Conservation (phyloP, 1,140 invertebrate species). For the Dufourea novaeangliae region DNA sequence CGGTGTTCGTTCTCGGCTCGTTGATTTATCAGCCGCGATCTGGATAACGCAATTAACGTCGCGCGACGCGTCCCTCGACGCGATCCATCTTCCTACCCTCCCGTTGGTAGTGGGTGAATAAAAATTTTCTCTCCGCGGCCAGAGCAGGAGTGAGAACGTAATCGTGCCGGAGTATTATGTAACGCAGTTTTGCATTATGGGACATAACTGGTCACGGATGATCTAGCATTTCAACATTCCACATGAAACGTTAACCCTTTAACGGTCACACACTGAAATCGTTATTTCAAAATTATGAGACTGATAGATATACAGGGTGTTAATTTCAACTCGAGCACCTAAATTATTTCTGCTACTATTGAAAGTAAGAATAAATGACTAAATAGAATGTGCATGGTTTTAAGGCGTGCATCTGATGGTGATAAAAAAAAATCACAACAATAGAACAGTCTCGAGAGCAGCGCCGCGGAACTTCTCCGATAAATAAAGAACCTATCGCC, state of each 20-base stretch:
- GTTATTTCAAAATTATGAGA: too few species aligned
- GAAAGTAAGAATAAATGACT: too few species aligned
- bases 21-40: constrained; percentile 17
- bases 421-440: too few species aligned
- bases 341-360: too few species aligned
- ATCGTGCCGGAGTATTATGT: constrained; percentile 1
- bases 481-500: too few species aligned
- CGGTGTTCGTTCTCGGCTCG: neutral
- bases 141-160: neutral
- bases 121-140: neutral
- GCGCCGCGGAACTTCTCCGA: too few species aligned
- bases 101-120: neutral
- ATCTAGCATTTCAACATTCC: neutral
- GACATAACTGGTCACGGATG: neutral
- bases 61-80: neutral
- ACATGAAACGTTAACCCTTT: constrained; percentile 8
- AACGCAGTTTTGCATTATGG: neutral
- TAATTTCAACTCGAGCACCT: too few species aligned
- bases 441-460: too few species aligned
- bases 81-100: constrained; percentile 5
- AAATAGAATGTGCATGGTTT: too few species aligned
- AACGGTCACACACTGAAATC: too few species aligned
- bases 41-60: constrained; percentile 20
- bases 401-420: too few species aligned
- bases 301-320: too few species aligned